Evolutionary conservation across 2,888 invertebrate species (phyloP).

Genomic region (Drosophila percnosoma): DNA sequence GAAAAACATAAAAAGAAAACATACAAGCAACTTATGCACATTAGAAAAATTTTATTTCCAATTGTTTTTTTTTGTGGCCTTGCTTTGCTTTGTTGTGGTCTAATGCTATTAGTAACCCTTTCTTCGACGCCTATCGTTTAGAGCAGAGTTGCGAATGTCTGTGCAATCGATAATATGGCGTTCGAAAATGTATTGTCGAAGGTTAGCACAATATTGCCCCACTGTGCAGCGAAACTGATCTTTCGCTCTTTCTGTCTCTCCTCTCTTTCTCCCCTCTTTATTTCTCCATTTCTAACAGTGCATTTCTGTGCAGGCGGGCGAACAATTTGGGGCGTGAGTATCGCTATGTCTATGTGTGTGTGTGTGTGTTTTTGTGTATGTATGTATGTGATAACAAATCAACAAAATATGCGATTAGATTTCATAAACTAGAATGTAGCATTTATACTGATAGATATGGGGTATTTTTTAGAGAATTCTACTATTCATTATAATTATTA

Average conservation of each 20-base stretch:
- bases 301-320: slow-evolving; percentile 45
- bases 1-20: background rate
- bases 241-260: slow-evolving; percentile 6
- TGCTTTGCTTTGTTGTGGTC: slow-evolving; percentile 20
- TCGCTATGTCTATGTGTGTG: slow-evolving; percentile 12
- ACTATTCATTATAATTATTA: slow-evolving; percentile 36
- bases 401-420: slow-evolving; percentile 64
- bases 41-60: slow-evolving; percentile 24
- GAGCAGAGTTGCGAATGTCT: slow-evolving; percentile 42
- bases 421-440: slow-evolving; percentile 46
- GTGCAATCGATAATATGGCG: slow-evolving; percentile 47
- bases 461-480: slow-evolving; percentile 5
- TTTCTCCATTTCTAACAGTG: slow-evolving; percentile 19
- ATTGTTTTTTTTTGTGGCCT: slow-evolving; percentile 7
- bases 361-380: slow-evolving; percentile 25
- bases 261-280: slow-evolving; percentile 7
- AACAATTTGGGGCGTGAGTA: slow-evolving; percentile 47
- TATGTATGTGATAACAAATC: slow-evolving; percentile 60
- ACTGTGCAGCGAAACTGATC: slow-evolving; percentile 48
- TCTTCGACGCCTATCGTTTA: slow-evolving; percentile 47
- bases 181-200: slow-evolving; percentile 27
- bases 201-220: slow-evolving; percentile 28
- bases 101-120: slow-evolving; percentile 56
- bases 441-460: slow-evolving; percentile 36
- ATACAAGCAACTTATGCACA: slow-evolving; percentile 11